A percentile compares a stretch with the other conserved stretches of the same genome.
phyloP scores from a whole-genome alignment of 2,797 vertebrate genomes.

The Poecilia gillii region DNA sequence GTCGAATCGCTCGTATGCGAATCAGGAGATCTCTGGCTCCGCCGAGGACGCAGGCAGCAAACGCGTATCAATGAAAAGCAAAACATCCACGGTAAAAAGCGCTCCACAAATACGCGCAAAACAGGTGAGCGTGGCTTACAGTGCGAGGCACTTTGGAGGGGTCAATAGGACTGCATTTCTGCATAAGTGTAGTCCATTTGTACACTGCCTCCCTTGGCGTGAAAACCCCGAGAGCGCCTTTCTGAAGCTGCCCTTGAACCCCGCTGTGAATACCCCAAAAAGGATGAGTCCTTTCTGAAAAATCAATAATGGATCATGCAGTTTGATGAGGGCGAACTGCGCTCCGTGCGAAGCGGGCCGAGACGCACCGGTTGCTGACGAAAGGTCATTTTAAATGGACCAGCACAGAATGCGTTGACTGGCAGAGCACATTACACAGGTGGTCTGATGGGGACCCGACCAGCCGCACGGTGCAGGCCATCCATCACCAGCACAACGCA shows the following conservation, averaged over 20 bases:
- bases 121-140: not conserved
- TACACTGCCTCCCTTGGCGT: not conserved
- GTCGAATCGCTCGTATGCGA: not conserved
- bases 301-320: slow-evolving; percentile 15
- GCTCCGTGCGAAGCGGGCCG: slow-evolving; percentile 11
- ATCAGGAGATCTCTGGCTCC: not conserved
- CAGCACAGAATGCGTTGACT: not conserved
- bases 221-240: not conserved
- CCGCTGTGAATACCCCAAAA: not conserved
- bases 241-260: slow-evolving; percentile 17
- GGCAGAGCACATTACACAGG: slow-evolving; percentile 28
- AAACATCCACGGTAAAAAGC: not conserved
- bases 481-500: not conserved
- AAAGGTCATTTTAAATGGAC: slow-evolving; percentile 37
- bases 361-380: slow-evolving; percentile 10
- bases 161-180: not conserved
- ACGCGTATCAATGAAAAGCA: not conserved
- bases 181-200: slow-evolving; percentile 19
- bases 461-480: slow-evolving; percentile 5
- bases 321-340: not conserved
- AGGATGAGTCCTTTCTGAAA: not conserved
- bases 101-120: not conserved
- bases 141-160: slow-evolving; percentile 1
- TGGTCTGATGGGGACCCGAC: slow-evolving; percentile 10
- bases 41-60: not conserved